A percentile compares a stretch with the other conserved stretches of the same genome.
These are phyloP conservation scores for Leptopilina boulardi DNA, from an alignment of 1,140 invertebrate genomes.

Conservation along the genomic window DNA sequence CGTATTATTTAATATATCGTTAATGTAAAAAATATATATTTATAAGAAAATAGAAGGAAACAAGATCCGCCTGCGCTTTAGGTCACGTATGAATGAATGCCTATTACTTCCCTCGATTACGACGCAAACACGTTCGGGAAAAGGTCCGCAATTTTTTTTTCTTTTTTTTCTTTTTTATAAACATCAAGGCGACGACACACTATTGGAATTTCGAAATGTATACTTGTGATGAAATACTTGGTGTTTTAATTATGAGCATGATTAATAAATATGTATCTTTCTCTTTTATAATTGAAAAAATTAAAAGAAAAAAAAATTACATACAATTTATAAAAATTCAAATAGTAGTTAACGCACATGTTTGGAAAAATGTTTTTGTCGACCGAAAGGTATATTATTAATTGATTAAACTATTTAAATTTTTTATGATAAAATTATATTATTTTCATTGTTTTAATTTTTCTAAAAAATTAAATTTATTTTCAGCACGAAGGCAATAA, in stretches of 20 bases:
- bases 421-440: too few species aligned
- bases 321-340: not conserved
- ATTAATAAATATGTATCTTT: not conserved
- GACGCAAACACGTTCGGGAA: slow-evolving; percentile 21
- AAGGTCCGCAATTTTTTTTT: slow-evolving; percentile 20
- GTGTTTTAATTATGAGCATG: slow-evolving; percentile 1
- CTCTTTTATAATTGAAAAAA: not conserved
- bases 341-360: not conserved
- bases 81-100: slow-evolving; percentile 12
- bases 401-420: too few species aligned
- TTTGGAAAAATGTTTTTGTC: too few species aligned
- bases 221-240: slow-evolving; percentile 15
- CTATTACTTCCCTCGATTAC: slow-evolving; percentile 22
- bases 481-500: too few species aligned
- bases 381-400: too few species aligned
- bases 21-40: not conserved
- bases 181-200: slow-evolving; percentile 24
- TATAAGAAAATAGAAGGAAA: not conserved
- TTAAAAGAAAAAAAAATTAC: not conserved
- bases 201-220: slow-evolving; percentile 25
- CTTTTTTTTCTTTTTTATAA: not conserved
- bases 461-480: too few species aligned
- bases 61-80: not conserved
- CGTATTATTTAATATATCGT: not conserved
- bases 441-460: too few species aligned